Base-by-base conservation (phyloP, 2,888 invertebrate genomes). In the Campoletis raptor region DNA sequence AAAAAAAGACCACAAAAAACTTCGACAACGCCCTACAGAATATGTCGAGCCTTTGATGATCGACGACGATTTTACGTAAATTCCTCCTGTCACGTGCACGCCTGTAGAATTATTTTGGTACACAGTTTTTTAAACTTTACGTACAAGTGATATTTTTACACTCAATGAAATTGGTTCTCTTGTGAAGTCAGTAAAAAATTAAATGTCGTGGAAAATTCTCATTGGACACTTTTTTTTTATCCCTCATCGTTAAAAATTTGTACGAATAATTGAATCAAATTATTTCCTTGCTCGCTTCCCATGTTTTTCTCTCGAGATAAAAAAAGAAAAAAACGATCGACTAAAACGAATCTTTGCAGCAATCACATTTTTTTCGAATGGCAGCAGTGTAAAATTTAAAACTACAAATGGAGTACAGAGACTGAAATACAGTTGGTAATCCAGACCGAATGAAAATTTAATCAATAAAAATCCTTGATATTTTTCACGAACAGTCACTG, bases 351-450 rank as follows among this genome's bases (percentile, higher is more conserved):
- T 70, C 61, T 21, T 18, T 66, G 45, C 42, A 74, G 67, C 9
- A 10, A 76, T 24, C 36, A 57, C 69, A 74, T 80, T 83, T 80
- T 85, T 83, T 76, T 73, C 48, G 24, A 37, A 30, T 45, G 24
- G 15, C 37, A 45, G 15, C 37, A 45, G 69, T 21, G 21, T 72
- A 76, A 82, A 80, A 42, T 42, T 15, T 72, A 76, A 82, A 80
- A 42, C 40, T 15, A 57, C 15, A 7, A 45, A 52, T 42, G 42
- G 61, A 76, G 70, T n/a, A 48, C n/a, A 48, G 10, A 37, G 30
- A 42, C 21, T 21, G 42, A 21, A 21, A 40, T 21, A 21, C 21
- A 21, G 18, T 8, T 18, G 67, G 21, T 37, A 40, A 21, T 21
- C 21, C 40, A 69, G 21, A 69, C 24, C 12, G 18, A 10, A 21